Conservation (phyloP, 2,113 vertebrate genomes). For the Xenopus borealis region DNA sequence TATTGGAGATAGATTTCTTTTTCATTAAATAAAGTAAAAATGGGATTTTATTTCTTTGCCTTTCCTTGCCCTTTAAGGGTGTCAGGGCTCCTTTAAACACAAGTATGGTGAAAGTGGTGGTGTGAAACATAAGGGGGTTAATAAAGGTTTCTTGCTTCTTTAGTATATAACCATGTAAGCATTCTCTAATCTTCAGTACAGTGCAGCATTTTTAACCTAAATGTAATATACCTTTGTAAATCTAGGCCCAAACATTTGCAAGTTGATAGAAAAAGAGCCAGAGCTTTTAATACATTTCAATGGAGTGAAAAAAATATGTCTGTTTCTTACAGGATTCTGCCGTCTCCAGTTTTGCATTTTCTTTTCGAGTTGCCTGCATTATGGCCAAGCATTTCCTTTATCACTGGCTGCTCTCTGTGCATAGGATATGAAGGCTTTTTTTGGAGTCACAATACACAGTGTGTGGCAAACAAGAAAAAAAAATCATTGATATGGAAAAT, state of each 20-base stretch:
- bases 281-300: not conserved
- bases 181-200: not conserved
- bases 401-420: not conserved
- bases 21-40: too few species aligned
- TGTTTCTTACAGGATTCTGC: not conserved
- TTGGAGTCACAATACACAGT: not conserved
- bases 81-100: too few species aligned
- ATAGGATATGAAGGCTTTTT: not conserved
- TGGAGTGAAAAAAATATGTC: not conserved
- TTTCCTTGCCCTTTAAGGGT: too few species aligned
- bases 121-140: not conserved
- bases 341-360: not conserved
- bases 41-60: too few species aligned
- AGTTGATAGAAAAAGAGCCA: not conserved
- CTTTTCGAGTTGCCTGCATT: not conserved
- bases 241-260: not conserved
- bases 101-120: too few species aligned
- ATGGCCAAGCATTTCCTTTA: not conserved
- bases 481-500: constrained; percentile 22
- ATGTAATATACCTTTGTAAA: not conserved
- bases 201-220: not conserved
- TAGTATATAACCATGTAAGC: too few species aligned
- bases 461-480: not conserved
- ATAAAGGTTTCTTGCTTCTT: not conserved
- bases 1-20: too few species aligned